A percentile compares a stretch with the other conserved stretches of the same genome.
Evolutionary conservation across 2,888 invertebrate genomes (phyloP).

Genomic region (Tenthredo livida): DNA sequence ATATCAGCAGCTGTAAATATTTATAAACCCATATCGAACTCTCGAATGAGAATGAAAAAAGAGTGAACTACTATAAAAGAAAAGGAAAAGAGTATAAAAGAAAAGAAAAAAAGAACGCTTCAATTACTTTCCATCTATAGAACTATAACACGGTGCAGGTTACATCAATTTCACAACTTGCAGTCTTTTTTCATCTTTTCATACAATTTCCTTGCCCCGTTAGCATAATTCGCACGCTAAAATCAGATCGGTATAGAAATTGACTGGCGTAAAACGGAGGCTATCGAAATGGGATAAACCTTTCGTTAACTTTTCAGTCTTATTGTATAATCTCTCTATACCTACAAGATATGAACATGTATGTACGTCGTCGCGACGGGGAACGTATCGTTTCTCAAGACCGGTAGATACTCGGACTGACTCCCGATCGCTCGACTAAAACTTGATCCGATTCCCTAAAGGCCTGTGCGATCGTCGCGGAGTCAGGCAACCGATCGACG

Average conservation of each 20-base stretch:
- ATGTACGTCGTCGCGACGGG: neutral
- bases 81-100: neutral
- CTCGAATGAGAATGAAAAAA: neutral
- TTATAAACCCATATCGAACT: conserved; percentile 43
- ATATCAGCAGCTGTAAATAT: conserved; percentile 51
- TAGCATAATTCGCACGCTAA: neutral
- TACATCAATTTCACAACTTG: conserved; percentile 67
- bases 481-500: conserved; percentile 42
- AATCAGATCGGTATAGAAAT: neutral
- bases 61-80: neutral
- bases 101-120: neutral
- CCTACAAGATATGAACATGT: neutral
- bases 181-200: neutral
- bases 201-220: neutral
- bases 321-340: neutral
- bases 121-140: conserved; percentile 29
- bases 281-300: neutral
- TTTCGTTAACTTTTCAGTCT: neutral
- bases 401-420: conserved; percentile 35
- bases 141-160: conserved; percentile 65
- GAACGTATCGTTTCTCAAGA: conserved; percentile 24
- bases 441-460: conserved; percentile 70
- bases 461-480: conserved; percentile 62
- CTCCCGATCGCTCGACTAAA: conserved; percentile 61
- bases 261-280: neutral